phyloP scores from a whole-genome alignment of 2,888 invertebrate species.

The Temnothorax rugatulus region DNA sequence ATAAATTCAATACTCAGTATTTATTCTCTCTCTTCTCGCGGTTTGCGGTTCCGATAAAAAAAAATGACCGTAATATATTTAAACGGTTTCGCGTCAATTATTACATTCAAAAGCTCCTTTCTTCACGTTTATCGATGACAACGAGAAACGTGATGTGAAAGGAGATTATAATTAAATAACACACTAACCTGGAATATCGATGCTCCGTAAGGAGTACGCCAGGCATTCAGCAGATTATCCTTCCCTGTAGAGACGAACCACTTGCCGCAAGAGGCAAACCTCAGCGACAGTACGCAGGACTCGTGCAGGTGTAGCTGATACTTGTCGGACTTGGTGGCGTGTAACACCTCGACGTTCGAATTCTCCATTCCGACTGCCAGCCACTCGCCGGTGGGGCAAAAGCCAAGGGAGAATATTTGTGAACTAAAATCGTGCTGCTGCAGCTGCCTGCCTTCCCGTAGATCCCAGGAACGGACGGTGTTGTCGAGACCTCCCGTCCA shows the following conservation, averaged over 20 bases:
- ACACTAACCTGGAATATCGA: conserved; percentile 94
- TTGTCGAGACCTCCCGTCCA: conserved; percentile 99
- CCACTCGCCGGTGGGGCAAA: conserved; percentile 98
- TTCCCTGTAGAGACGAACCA: conserved; percentile 99
- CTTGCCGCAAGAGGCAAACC: conserved; percentile 97
- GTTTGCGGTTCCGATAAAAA: neutral
- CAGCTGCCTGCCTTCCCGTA: conserved; percentile 95
- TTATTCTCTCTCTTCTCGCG: too few relatives aligned
- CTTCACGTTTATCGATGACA: neutral
- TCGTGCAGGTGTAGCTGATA: conserved; percentile 98
- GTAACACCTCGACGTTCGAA: conserved; percentile 96
- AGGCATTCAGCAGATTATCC: conserved; percentile 97
- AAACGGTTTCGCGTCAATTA: neutral
- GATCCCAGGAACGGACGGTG: conserved; percentile 97
- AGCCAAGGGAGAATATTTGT: conserved; percentile 97
- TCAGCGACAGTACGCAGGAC: conserved; percentile 96
- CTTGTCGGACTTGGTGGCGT: conserved; percentile 96
- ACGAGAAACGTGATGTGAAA: neutral
- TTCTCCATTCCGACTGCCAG: conserved; percentile 99
- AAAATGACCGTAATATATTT: neutral
- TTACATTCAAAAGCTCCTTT: neutral
- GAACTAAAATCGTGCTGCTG: conserved; percentile 97
- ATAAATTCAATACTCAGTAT: neutral
- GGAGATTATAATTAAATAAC: neutral
- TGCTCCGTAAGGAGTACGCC: conserved; percentile 98